Percentiles rank a stretch among this genome's conserved stretches.
phyloP scores from a whole-genome alignment of 2,888 invertebrate species.

The Nymphalis polychloros region DNA sequence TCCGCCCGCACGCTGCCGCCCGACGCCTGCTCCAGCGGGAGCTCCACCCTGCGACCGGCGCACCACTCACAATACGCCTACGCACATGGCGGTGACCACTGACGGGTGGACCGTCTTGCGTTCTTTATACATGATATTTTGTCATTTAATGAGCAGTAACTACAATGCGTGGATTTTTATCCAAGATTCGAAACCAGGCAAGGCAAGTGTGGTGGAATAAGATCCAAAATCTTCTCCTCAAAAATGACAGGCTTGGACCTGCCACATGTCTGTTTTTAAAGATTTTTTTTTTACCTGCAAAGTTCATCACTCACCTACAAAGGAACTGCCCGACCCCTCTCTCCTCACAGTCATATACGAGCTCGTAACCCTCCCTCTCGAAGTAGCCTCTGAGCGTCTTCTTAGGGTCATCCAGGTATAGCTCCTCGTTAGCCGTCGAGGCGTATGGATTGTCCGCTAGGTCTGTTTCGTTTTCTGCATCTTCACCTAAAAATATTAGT shows the following conservation, averaged over 20 bases:
- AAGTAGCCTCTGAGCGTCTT: conserved; percentile 96
- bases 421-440: conserved; percentile 90
- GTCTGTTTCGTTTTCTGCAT: conserved; percentile 93
- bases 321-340: conserved; percentile 92
- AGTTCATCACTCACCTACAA: conserved; percentile 82
- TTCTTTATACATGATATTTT: no score
- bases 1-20: conserved; percentile 92
- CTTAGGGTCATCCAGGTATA: conserved; percentile 97
- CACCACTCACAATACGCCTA: no score
- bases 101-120: no score
- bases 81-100: no score
- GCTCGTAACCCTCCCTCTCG: conserved; percentile 93
- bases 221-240: no score
- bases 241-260: no score
- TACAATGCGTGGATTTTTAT: no score
- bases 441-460: conserved; percentile 92
- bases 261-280: no score
- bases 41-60: conserved; percentile 81
- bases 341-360: conserved; percentile 93
- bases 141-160: no score
- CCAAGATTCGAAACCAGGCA: no score
- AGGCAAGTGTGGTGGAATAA: no score
- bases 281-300: not conserved
- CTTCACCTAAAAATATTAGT: conserved; percentile 81
- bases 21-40: conserved; percentile 90